Conservation (phyloP, 2,797 vertebrate species). For the Mus spretus region DNA sequence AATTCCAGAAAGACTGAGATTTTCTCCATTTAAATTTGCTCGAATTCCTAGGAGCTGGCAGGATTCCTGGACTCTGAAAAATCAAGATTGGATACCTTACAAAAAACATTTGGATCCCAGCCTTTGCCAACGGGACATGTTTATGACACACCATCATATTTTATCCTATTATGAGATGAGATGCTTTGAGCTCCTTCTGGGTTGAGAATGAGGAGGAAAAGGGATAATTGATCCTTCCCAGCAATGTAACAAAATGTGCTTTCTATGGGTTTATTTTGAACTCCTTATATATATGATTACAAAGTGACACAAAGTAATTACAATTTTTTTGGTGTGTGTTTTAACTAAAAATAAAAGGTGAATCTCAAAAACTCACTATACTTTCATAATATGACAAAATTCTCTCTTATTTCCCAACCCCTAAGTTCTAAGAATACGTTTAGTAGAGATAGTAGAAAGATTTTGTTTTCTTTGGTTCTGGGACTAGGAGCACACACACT, state of each 20-base stretch:
- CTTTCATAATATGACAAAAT: conserved; percentile 1
- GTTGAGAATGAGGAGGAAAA: neutral
- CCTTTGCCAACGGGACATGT: neutral
- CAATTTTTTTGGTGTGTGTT: conserved; percentile 15
- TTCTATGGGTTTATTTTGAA: conserved; percentile 53
- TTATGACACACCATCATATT: conserved; percentile 7
- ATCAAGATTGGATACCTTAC: conserved; percentile 46
- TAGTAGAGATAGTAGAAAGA: neutral
- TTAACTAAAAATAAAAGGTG: conserved; percentile 20
- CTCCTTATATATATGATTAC: conserved; percentile 10
- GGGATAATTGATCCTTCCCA: neutral
- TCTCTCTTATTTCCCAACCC: conserved; percentile 36
- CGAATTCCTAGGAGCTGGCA: neutral
- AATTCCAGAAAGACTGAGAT: neutral
- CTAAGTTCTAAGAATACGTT: neutral
- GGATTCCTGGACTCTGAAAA: conserved; percentile 36
- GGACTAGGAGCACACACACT: neutral
- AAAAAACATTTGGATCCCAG: neutral
- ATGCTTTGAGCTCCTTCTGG: neutral
- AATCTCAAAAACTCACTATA: neutral
- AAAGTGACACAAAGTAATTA: conserved; percentile 11
- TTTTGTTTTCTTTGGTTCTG: neutral
- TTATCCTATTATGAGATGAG: neutral
- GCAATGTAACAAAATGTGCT: conserved; percentile 17
- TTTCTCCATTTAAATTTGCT: conserved; percentile 33